These are phyloP conservation scores for Esox niger DNA, from an alignment of 2,113 vertebrate genomes.

Conservation along the genomic window DNA sequence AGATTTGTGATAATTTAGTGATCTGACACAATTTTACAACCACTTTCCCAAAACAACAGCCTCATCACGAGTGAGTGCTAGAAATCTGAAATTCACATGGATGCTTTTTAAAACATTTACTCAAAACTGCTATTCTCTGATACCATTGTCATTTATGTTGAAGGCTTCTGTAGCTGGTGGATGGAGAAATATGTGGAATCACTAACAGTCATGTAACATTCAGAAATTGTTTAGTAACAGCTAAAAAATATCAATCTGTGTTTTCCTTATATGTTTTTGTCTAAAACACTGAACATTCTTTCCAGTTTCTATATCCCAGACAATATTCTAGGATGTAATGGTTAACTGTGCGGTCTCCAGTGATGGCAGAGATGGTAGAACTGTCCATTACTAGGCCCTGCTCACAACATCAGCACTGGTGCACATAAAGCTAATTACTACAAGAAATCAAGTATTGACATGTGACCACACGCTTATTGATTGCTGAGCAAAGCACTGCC, in stretches of 20 bases:
- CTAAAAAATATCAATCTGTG: no score
- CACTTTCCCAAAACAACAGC: conserved; percentile 56
- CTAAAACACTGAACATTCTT: no score
- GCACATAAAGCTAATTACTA: conserved; percentile 78
- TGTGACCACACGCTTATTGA: conserved; percentile 72
- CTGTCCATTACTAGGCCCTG: conserved; percentile 71
- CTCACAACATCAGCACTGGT: conserved; percentile 69
- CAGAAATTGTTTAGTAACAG: no score
- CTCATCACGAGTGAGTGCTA: not conserved
- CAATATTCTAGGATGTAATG: no score
- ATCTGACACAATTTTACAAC: conserved; percentile 72
- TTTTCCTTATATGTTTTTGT: no score
- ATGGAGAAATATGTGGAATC: not conserved
- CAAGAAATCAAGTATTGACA: conserved; percentile 76
- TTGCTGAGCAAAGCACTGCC: conserved; percentile 56
- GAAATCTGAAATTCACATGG: conserved; percentile 1
- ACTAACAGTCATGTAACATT: no score
- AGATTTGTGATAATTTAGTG: conserved; percentile 71
- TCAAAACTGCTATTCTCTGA: conserved; percentile 9
- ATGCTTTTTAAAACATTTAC: conserved; percentile 13
- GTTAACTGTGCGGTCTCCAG: conserved; percentile 56
- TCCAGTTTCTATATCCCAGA: no score
- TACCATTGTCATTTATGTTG: not conserved
- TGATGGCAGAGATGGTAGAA: conserved; percentile 68
- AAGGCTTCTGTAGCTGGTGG: not conserved